phyloP scores from a whole-genome alignment of 2,797 vertebrate species.

The Myiothlypis coronata region DNA sequence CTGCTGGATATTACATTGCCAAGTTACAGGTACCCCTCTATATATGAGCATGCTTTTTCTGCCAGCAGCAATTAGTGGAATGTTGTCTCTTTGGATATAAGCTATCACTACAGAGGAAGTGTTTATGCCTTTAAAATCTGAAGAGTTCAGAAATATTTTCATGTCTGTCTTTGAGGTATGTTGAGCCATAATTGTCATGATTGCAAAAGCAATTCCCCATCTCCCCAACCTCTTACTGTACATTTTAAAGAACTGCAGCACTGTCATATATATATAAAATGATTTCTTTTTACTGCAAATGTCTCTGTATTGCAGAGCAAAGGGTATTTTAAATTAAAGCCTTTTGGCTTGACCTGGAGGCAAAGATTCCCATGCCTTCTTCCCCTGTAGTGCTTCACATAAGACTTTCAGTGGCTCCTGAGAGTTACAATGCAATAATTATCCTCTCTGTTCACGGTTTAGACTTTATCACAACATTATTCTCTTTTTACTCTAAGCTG shows the following conservation, averaged over 20 bases:
- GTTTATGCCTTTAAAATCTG: background rate
- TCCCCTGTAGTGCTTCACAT: background rate
- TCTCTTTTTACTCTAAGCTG: conserved; percentile 64
- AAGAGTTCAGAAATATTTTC: background rate
- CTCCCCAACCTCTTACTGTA: fast-evolving
- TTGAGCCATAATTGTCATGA: background rate
- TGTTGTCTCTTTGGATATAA: background rate
- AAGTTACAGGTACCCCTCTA: background rate
- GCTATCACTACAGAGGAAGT: background rate
- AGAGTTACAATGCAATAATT: conserved; percentile 52
- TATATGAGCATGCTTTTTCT: background rate
- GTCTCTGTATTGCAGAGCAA: background rate
- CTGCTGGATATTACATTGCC: background rate
- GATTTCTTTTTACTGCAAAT: background rate
- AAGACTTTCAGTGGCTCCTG: conserved; percentile 26
- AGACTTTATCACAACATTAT: conserved; percentile 62
- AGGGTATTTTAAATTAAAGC: conserved; percentile 1
- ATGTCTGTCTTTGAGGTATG: background rate
- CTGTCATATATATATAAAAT: background rate
- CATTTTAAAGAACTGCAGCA: background rate
- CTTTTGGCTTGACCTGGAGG: conserved; percentile 5
- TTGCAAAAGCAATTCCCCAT: background rate
- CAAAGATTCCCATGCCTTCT: background rate
- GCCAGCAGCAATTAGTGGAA: background rate
- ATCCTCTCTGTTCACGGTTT: conserved; percentile 40